A percentile compares a stretch with the other conserved stretches of the same genome.
Conservation (phyloP, 2,888 invertebrate genomes). For the Metellina segmentata region DNA sequence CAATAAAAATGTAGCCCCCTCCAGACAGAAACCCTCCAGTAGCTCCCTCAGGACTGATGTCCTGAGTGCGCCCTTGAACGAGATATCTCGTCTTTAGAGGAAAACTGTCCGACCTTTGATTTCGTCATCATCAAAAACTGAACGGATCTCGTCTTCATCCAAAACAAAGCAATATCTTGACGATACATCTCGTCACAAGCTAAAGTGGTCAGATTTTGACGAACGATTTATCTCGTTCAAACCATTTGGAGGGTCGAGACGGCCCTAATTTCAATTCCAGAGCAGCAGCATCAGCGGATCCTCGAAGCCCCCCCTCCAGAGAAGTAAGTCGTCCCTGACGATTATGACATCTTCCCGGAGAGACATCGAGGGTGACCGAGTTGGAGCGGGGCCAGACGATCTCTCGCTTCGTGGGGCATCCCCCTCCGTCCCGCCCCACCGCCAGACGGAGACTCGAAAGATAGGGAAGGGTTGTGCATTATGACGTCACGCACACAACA, state of each 20-base stretch:
- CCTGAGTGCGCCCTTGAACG: no score
- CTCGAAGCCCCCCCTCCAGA: background rate
- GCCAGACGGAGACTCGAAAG: background rate
- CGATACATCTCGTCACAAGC: no score
- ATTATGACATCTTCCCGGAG: background rate
- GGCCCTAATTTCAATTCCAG: background rate
- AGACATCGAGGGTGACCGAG: background rate
- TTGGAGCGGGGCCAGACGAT: background rate
- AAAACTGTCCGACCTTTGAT: no score
- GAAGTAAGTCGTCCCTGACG: background rate
- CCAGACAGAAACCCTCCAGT: no score
- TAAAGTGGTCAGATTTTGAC: no score
- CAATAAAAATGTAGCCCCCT: background rate
- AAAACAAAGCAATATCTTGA: no score
- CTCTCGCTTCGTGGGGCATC: background rate
- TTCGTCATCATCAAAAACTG: no score
- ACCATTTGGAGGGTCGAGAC: background rate
- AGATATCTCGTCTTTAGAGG: no score
- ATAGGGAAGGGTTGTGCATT: constrained; percentile 1
- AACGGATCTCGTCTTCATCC: no score
- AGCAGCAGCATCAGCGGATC: background rate
- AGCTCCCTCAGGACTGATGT: no score
- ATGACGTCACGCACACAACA: background rate
- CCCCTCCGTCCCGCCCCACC: no score
- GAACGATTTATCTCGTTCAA: no score